Evolutionary conservation across 2,888 invertebrate genomes (phyloP), one percentile per base, ranked within the genome.

Genomic region (Dyspetes luteomarginatus): DNA sequence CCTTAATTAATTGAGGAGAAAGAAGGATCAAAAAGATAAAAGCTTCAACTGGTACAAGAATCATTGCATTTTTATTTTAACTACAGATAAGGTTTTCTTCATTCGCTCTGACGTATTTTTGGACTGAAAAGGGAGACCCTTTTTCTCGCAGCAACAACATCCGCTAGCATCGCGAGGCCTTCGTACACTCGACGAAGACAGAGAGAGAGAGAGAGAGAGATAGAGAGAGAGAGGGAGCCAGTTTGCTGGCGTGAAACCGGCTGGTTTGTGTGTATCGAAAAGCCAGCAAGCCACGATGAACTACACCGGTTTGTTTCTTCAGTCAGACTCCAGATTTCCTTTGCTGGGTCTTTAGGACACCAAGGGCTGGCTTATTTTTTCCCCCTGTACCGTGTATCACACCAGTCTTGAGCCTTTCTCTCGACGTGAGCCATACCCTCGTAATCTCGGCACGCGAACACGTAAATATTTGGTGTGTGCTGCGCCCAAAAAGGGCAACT

Each of bases 231-330:
- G 15, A 60, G 36, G n/a, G 48, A 58, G 60, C n/a, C n/a, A 72
- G 50, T 62, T 65, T 50, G 15, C 17, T 60, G 26, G 50, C 50
- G 62, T 17, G 30, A 36, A 4, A 28, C 17, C 48, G 15, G 36
- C 30, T 24, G 26, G 19, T 50, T 22, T 28, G 48, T 64, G 36
- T 41, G 24, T 17, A 26, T 24, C 50, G 36, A 71, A 71, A 60
- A 22, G 48, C 17, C 48, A 60, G 60, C 24, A 30, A 45, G 48
- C 24, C 26, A 52, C 28, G 36, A 64, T 48, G 41, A 22, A 41
- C 50, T 55, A 55, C 24, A 41, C 56, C 28, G 41, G 78, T 79
- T 79, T 74, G 78, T 79, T 79, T 79, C 68, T 69, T 74, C 68
- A 79, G 56, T n/a, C 68, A 69, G 74, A 7, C 55, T 62, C 48